Percentiles rank a stretch among this genome's conserved stretches.
phyloP scores from a whole-genome alignment of 2,113 vertebrate species.

The Procavia capensis region DNA sequence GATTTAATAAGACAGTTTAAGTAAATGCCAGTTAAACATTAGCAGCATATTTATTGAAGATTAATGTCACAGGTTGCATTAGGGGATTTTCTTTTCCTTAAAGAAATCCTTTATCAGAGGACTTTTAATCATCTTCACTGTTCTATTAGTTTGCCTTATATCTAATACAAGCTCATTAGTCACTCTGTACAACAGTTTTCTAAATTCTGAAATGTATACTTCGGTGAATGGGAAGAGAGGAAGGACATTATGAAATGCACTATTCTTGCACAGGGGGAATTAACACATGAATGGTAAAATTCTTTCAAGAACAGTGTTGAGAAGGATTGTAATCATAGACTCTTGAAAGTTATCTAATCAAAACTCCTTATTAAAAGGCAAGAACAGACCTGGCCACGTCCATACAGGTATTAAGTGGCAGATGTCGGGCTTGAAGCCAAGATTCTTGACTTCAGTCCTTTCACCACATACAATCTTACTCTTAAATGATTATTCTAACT shows the following conservation, averaged over 20 bases:
- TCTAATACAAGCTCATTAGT: conserved; percentile 20
- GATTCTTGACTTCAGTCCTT: neutral
- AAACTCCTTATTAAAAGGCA: neutral
- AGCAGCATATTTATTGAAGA: conserved; percentile 83
- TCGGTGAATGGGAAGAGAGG: neutral
- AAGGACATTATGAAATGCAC: neutral
- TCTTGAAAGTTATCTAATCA: neutral
- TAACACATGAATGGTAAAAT: neutral
- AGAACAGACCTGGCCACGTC: neutral
- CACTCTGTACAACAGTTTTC: neutral
- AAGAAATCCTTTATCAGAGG: conserved; percentile 72
- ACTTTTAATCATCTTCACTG: conserved; percentile 67
- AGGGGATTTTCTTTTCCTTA: conserved; percentile 74
- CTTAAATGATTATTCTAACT: neutral
- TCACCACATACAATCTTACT: neutral
- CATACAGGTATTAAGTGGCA: neutral
- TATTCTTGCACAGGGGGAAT: neutral
- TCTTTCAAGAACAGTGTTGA: neutral
- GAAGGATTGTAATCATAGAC: neutral
- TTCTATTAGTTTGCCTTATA: neutral
- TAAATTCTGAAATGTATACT: conserved; percentile 44
- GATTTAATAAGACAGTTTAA: conserved; percentile 86
- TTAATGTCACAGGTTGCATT: conserved; percentile 79
- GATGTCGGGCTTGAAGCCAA: neutral
- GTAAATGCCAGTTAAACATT: conserved; percentile 88